These are phyloP conservation scores for Cyphomyrus plagiostoma DNA, from an alignment of 2,113 vertebrate genomes.

Conservation along the genomic window DNA sequence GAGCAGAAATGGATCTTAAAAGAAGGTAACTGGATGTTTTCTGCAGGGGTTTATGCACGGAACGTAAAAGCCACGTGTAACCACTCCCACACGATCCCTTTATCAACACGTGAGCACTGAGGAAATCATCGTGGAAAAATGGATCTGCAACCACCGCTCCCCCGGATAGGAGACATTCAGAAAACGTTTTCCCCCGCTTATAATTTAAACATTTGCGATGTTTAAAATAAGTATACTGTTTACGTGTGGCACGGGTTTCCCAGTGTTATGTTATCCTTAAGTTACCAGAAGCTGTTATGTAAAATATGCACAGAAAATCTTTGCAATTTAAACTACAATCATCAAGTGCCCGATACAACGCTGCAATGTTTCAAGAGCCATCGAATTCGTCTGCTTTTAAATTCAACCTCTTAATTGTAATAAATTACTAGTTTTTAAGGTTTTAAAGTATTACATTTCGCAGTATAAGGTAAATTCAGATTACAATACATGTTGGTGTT, in stretches of 20 bases:
- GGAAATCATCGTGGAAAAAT: not conserved
- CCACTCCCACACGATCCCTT: slow-evolving; percentile 28
- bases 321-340: not conserved
- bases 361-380: not conserved
- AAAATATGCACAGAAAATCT: not conserved
- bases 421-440: not conserved
- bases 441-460: not conserved
- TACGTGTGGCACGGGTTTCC: not conserved
- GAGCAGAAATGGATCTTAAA: not conserved
- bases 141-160: not conserved
- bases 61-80: slow-evolving; percentile 32
- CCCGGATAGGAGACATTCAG: not conserved
- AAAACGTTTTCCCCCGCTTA: not conserved
- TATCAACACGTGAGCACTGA: slow-evolving; percentile 33
- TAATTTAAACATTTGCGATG: not conserved
- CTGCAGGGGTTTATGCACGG: not conserved
- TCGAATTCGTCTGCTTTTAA: not conserved
- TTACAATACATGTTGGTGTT: not conserved
- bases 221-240: not conserved
- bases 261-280: not conserved
- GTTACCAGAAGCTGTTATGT: not conserved
- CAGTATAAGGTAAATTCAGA: not conserved
- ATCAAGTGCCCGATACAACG: not conserved
- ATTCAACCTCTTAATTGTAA: not conserved
- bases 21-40: not conserved